Conservation (phyloP, 2,888 invertebrate genomes). For the Amblyjoppa fuscipennis region DNA sequence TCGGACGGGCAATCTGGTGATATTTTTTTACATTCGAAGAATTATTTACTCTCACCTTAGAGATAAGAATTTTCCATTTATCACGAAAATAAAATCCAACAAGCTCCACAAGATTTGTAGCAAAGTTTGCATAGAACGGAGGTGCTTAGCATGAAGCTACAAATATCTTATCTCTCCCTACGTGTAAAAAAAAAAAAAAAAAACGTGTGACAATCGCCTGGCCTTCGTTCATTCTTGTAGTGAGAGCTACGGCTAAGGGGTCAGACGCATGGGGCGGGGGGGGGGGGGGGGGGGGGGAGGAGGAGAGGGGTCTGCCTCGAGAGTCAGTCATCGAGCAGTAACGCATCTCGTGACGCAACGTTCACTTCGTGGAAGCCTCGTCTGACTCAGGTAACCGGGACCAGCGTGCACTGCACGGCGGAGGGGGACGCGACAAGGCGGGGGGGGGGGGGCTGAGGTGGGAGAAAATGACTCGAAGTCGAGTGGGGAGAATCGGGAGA, state of each 20-base stretch:
- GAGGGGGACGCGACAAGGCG: no score
- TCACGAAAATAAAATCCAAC: no score
- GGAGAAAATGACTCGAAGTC: neutral
- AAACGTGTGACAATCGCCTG: neutral
- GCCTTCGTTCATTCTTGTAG: slow-evolving; percentile 18
- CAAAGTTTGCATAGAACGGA: neutral
- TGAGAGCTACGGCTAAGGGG: neutral
- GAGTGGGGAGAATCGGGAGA: neutral
- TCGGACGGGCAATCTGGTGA: no score
- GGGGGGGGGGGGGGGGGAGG: neutral
- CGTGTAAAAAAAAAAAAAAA: neutral
- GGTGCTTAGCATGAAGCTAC: no score
- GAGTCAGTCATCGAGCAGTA: slow-evolving; percentile 60
- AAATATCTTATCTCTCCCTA: neutral
- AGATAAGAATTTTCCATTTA: no score
- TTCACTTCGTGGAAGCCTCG: slow-evolving; percentile 40
- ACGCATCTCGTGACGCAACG: slow-evolving; percentile 52
- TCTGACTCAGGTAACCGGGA: slow-evolving; percentile 67
- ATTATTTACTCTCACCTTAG: no score
- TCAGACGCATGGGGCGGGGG: neutral
- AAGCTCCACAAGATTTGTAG: neutral
- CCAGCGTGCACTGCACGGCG: neutral
- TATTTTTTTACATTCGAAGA: no score
- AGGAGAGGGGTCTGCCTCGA: neutral
- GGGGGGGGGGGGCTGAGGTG: no score